Percentiles rank a stretch among this genome's conserved stretches.
Conservation (phyloP, 2,113 vertebrate species). For the Mus musculus region DNA sequence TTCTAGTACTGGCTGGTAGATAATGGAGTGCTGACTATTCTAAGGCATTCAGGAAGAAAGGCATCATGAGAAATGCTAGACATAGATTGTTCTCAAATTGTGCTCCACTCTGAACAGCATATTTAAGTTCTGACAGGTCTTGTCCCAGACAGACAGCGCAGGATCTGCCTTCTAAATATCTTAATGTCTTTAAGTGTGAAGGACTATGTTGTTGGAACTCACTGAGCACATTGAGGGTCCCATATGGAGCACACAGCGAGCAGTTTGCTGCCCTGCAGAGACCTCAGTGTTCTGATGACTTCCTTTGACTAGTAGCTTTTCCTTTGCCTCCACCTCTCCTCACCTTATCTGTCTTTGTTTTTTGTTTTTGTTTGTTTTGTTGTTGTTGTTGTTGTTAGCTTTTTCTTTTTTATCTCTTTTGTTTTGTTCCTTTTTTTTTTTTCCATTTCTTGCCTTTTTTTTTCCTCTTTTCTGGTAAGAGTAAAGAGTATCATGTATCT, state of each 20-base stretch:
- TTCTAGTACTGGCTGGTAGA: neutral
- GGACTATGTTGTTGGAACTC: neutral
- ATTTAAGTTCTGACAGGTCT: neutral
- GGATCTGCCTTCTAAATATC: neutral
- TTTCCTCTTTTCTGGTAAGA: neutral
- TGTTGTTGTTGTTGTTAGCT: neutral
- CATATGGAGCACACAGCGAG: neutral
- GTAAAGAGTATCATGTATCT: neutral
- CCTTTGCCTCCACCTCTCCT: neutral
- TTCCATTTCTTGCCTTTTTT: neutral
- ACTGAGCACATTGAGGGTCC: neutral
- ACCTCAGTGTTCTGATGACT: neutral
- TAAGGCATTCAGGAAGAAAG: neutral
- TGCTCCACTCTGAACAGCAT: neutral
- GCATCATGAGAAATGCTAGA: neutral
- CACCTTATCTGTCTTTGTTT: neutral
- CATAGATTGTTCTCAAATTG: neutral
- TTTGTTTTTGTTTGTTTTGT: too few species aligned
- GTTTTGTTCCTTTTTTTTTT: neutral
- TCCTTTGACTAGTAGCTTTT: neutral
- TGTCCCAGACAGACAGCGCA: neutral
- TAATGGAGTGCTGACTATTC: neutral
- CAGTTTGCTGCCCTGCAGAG: neutral
- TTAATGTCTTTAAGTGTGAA: slow-evolving; percentile 21
- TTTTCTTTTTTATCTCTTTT: too few species aligned